Evolutionary conservation across 2,888 invertebrate species (phyloP).

Genomic region (Rhogogaster chlorosoma): DNA sequence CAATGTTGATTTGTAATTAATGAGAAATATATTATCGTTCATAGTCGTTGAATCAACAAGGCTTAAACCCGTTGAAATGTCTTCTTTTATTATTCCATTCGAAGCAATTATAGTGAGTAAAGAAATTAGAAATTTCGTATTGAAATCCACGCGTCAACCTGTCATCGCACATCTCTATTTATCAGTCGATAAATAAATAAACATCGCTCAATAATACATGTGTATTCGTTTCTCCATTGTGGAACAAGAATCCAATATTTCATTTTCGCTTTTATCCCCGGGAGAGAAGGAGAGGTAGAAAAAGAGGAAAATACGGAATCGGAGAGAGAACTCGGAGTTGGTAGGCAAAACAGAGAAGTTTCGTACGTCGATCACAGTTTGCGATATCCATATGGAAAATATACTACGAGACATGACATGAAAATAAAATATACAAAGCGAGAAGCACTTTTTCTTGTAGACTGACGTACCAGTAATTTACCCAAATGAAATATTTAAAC

Average conservation of each 20-base stretch:
- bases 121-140: constrained; percentile 30
- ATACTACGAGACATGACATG: constrained; percentile 42
- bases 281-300: constrained; percentile 48
- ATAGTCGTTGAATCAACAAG: not conserved
- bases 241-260: constrained; percentile 47
- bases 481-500: constrained; percentile 26
- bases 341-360: constrained; percentile 47
- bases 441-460: not conserved
- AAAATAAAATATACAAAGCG: constrained; percentile 38
- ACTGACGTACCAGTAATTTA: constrained; percentile 32
- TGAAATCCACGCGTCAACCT: constrained; percentile 55
- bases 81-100: not conserved
- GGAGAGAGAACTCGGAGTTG: constrained; percentile 27
- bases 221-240: constrained; percentile 55
- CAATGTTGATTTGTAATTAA: not conserved
- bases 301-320: constrained; percentile 47
- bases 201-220: constrained; percentile 27
- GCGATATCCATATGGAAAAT: constrained; percentile 50
- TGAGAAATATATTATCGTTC: not conserved
- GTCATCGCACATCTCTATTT: constrained; percentile 23
- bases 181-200: constrained; percentile 44
- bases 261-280: constrained; percentile 32
- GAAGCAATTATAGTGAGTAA: not conserved
- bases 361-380: constrained; percentile 49
- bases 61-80: not conserved